A percentile compares a stretch with the other conserved stretches of the same genome.
These are phyloP conservation scores for Carapus acus DNA, from an alignment of 2,797 vertebrate species.

Conservation along the genomic window DNA sequence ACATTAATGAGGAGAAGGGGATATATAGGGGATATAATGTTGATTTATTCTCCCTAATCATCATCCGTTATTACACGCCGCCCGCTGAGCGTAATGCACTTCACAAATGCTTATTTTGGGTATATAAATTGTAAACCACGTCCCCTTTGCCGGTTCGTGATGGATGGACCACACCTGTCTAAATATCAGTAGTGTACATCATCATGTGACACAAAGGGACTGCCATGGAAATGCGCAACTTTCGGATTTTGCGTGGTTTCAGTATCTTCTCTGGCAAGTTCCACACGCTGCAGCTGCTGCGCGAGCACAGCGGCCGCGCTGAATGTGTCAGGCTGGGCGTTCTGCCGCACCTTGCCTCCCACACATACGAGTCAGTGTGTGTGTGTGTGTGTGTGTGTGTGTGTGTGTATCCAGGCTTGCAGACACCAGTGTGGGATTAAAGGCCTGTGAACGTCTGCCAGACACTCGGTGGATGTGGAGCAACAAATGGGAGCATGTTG, in stretches of 20 bases:
- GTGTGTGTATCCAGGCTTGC: slow-evolving; percentile 23
- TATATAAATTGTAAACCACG: slow-evolving; percentile 10
- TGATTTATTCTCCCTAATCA: slow-evolving; percentile 13
- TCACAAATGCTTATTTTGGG: slow-evolving; percentile 18
- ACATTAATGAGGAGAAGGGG: slow-evolving; percentile 7
- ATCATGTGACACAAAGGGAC: slow-evolving; percentile 22
- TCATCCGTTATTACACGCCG: slow-evolving; percentile 5
- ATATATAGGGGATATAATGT: slow-evolving; percentile 19
- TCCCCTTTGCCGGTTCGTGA: slow-evolving; percentile 10
- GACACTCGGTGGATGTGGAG: slow-evolving; percentile 46
- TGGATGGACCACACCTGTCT: slow-evolving; percentile 22
- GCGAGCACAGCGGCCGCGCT: slow-evolving; percentile 10
- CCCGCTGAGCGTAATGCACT: slow-evolving; percentile 16
- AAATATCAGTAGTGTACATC: slow-evolving; percentile 22
- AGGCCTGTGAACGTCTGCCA: slow-evolving; percentile 60
- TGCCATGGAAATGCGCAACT: not conserved
- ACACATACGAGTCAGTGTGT: no score
- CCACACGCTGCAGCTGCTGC: slow-evolving; percentile 31
- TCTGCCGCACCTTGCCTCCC: slow-evolving; percentile 39
- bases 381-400: slow-evolving; percentile 10
- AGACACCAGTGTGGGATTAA: slow-evolving; percentile 41
- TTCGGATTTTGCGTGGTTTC: slow-evolving; percentile 16
- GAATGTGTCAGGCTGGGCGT: slow-evolving; percentile 32
- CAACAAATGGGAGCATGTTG: slow-evolving; percentile 59
- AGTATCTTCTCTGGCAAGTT: slow-evolving; percentile 28